Evolutionary conservation across 2,888 invertebrate genomes (phyloP).

Genomic region (Agrochola circellaris): DNA sequence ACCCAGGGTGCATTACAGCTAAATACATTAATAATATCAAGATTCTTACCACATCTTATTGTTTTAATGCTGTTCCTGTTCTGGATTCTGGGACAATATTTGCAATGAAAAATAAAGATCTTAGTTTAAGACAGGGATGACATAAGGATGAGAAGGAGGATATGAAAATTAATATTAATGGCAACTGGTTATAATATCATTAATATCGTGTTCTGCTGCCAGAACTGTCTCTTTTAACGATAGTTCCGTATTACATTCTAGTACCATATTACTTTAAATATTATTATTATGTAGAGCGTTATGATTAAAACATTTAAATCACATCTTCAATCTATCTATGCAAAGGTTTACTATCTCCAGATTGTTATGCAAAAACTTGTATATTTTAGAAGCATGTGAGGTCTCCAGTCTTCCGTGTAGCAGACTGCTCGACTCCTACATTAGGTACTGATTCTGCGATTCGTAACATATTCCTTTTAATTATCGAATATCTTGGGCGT

Average conservation of each 20-base stretch:
- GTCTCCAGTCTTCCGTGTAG: too few species aligned
- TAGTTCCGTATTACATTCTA: constrained; percentile 24
- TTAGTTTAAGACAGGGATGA: neutral
- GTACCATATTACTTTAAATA: constrained; percentile 11
- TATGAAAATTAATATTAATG: constrained; percentile 1
- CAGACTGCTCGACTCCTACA: neutral
- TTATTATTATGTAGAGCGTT: constrained; percentile 15
- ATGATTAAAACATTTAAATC: constrained; percentile 16
- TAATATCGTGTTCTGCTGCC: constrained; percentile 22
- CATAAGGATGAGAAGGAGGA: neutral
- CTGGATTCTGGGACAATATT: neutral
- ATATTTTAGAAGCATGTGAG: neutral
- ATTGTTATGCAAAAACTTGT: neutral
- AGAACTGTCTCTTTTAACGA: constrained; percentile 20
- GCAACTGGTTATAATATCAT: constrained; percentile 22
- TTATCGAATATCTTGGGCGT: too few species aligned
- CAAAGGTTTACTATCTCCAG: neutral
- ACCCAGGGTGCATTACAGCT: neutral
- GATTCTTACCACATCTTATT: neutral
- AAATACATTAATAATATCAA: neutral
- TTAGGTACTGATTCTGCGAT: neutral
- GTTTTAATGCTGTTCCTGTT: neutral
- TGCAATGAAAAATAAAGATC: neutral
- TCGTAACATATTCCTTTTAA: neutral
- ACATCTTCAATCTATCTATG: neutral